Evolutionary conservation across 1,140 invertebrate genomes (phyloP).

Genomic region (Agrilus planipennis): DNA sequence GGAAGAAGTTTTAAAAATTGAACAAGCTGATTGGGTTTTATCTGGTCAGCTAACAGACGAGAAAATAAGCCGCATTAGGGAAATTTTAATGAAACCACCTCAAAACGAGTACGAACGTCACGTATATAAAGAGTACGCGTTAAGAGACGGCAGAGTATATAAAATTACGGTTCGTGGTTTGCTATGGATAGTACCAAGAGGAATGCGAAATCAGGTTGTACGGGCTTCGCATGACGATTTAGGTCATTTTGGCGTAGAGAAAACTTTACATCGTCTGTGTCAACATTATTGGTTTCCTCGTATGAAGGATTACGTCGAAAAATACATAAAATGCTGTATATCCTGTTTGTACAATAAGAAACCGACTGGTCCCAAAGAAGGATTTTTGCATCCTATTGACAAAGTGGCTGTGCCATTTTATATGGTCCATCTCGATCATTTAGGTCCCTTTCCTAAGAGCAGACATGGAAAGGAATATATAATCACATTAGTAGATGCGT

Average conservation of each 20-base stretch:
- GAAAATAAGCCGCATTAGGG: not conserved
- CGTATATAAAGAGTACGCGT: too few species aligned
- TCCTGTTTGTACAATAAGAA: conserved; percentile 13
- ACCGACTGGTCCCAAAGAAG: conserved; percentile 12
- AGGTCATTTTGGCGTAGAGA: not conserved
- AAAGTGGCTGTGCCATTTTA: not conserved
- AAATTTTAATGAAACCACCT: too few species aligned
- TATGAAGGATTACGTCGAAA: conserved; percentile 12
- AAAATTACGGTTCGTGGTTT: too few species aligned
- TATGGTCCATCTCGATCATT: not conserved
- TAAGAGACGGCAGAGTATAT: too few species aligned
- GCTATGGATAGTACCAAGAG: not conserved
- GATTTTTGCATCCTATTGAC: conserved; percentile 11
- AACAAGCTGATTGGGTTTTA: too few species aligned
- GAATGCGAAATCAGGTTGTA: not conserved
- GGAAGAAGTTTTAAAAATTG: too few species aligned
- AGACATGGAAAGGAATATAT: not conserved
- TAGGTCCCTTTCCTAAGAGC: conserved; percentile 1
- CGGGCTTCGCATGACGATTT: not conserved
- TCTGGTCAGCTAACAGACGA: not conserved
- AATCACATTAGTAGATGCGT: conserved; percentile 1
- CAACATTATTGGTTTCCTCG: conserved; percentile 11
- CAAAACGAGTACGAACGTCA: too few species aligned
- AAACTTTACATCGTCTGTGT: not conserved
- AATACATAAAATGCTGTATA: conserved; percentile 13